These are phyloP conservation scores for Stratiomys singularior DNA, from an alignment of 2,888 invertebrate genomes.

Conservation along the genomic window DNA sequence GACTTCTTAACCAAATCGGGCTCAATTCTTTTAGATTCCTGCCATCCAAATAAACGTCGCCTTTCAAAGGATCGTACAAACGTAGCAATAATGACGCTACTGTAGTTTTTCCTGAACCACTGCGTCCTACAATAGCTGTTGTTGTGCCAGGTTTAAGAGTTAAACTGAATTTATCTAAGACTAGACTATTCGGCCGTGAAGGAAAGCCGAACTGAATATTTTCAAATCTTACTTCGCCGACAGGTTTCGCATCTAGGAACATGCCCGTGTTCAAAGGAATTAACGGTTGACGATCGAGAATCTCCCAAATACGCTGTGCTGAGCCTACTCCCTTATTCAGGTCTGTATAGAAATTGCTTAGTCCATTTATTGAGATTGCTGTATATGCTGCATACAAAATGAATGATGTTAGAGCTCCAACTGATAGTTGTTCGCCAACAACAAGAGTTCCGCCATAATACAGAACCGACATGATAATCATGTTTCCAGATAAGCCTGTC, in stretches of 20 bases:
- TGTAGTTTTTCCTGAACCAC: slow-evolving; percentile 96
- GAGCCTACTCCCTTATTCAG: slow-evolving; percentile 94
- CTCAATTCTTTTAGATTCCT: slow-evolving; percentile 79
- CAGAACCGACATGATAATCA: slow-evolving; percentile 88
- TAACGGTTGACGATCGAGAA: slow-evolving; percentile 81
- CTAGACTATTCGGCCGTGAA: slow-evolving; percentile 68
- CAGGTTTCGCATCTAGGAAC: slow-evolving; percentile 59
- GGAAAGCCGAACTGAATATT: slow-evolving; percentile 81
- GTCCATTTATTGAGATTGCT: slow-evolving; percentile 87
- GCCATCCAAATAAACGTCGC: slow-evolving; percentile 80
- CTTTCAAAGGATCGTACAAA: slow-evolving; percentile 84
- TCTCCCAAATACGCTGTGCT: slow-evolving; percentile 87
- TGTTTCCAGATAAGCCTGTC: slow-evolving; percentile 90
- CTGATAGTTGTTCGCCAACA: slow-evolving; percentile 77
- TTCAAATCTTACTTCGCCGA: slow-evolving; percentile 77
- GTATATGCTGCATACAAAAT: slow-evolving; percentile 94
- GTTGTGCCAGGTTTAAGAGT: slow-evolving; percentile 75
- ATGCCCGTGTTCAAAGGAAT: slow-evolving; percentile 74
- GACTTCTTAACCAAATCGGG: slow-evolving; percentile 84
- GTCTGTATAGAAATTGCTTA: slow-evolving; percentile 94
- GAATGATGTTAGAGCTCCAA: slow-evolving; percentile 93
- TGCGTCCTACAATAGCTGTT: slow-evolving; percentile 86
- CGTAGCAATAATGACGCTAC: slow-evolving; percentile 84
- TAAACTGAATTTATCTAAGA: slow-evolving; percentile 76
- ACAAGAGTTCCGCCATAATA: slow-evolving; percentile 94